Evolutionary conservation across 1,140 invertebrate species (phyloP).

Genomic region (Listronotus oregonensis): DNA sequence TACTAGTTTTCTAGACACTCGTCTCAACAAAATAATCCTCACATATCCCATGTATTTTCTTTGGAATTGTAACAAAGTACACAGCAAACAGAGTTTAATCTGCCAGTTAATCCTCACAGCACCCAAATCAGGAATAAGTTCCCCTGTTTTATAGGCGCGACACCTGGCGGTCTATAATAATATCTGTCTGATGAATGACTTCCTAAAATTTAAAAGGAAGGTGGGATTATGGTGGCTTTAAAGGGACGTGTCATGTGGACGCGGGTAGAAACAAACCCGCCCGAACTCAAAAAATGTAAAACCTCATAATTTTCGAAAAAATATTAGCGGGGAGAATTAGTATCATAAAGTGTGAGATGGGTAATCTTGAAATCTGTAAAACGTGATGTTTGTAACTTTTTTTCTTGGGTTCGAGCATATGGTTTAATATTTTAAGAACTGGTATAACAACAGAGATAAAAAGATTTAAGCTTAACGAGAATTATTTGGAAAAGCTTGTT

Average conservation of each 20-base stretch:
- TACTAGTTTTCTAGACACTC: no score
- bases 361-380: slow-evolving; percentile 12
- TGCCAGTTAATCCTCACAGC: slow-evolving; percentile 18
- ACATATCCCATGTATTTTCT: slow-evolving; percentile 15
- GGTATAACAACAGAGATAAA: slow-evolving; percentile 34
- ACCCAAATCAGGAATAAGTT: slow-evolving; percentile 16
- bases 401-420: slow-evolving; percentile 10
- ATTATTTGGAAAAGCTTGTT: no score
- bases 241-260: slow-evolving; percentile 29
- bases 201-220: slow-evolving; percentile 43
- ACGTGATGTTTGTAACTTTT: slow-evolving; percentile 34
- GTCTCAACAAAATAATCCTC: slow-evolving; percentile 4
- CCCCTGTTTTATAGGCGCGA: slow-evolving; percentile 31
- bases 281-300: slow-evolving; percentile 6
- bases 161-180: slow-evolving; percentile 35
- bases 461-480: no score
- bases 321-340: slow-evolving; percentile 9
- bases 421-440: slow-evolving; percentile 29
- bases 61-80: slow-evolving; percentile 20
- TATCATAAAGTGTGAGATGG: background rate
- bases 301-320: slow-evolving; percentile 29
- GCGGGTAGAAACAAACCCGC: background rate
- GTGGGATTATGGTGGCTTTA: slow-evolving; percentile 38
- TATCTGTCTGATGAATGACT: slow-evolving; percentile 36
- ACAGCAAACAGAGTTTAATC: slow-evolving; percentile 27